Evolutionary conservation across 2,888 invertebrate species (phyloP), one percentile per base, ranked within the genome.

Genomic region (Stenoptilia bipunctidactyla): DNA sequence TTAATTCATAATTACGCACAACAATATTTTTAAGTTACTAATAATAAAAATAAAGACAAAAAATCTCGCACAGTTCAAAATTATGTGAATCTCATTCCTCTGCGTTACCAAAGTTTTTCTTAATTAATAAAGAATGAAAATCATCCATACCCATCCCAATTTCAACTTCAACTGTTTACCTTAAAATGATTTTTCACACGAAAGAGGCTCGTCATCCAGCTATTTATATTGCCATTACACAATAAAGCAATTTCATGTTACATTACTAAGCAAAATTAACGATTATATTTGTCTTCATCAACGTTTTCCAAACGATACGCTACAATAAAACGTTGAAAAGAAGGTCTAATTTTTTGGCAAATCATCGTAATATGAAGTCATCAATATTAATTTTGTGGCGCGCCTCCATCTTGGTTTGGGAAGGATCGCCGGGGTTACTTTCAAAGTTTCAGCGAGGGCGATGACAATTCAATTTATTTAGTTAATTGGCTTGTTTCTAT

Each of bases 291-390:
- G 76, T 83, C 80, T 83, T 83, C 79, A 82, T 83, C 79, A 77
- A 53, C 58, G 63, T 61, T 69, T 64, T 65, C 66, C 62, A 62
- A 67, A 61, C 68, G 66, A 57, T 60, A 56, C 57, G 58, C 54
- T 53, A 70, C 79, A 75, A 82, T 80, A 79, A 80, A 76, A 79
- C 77, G 80, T 76, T 79, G 79, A 74, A 80, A 76, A 80, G 80
- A 79, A 79, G 69, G 25, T 10, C 72, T 68, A 79, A 80, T 80
- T 82, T 83, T 80, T 80, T 72, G 76, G 77, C 80, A 64, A 76
- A 79, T 83, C 82, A 83, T 80, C 79, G 77, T 75, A 74, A 69
- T 66, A 76, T 79, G 65, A 72, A 80, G 76, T 71, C 82, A 83
- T 83, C 82, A 83, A 83, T 83, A 82, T 82, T 83, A 75, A 83